phyloP scores from a whole-genome alignment of 2,113 vertebrate genomes.

The Cyrtonyx montezumae region DNA sequence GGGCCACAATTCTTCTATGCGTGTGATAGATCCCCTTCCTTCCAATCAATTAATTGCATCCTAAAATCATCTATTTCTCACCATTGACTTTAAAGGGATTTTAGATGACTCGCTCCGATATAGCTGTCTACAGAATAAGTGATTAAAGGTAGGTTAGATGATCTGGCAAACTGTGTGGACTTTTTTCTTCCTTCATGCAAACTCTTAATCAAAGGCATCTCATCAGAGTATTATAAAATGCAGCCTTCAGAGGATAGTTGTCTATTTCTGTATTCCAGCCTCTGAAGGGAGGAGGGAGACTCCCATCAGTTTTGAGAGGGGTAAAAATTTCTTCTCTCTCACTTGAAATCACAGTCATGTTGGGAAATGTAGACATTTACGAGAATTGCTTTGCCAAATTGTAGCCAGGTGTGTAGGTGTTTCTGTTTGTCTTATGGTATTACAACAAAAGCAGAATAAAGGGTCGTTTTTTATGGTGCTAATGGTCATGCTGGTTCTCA shows the following conservation, averaged over 20 bases:
- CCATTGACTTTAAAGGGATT: slow-evolving; percentile 68
- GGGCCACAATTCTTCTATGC: slow-evolving; percentile 30
- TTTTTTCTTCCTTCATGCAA: slow-evolving; percentile 38
- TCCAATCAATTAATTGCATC: slow-evolving; percentile 68
- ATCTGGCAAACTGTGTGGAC: slow-evolving; percentile 37
- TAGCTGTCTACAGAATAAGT: slow-evolving; percentile 59
- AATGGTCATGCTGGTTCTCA: background rate
- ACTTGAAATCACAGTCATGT: slow-evolving; percentile 5
- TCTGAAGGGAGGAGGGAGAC: slow-evolving; percentile 48
- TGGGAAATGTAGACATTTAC: slow-evolving; percentile 54
- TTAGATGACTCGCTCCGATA: slow-evolving; percentile 68
- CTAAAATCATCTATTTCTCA: slow-evolving; percentile 69
- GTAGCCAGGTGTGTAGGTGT: background rate
- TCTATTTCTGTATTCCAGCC: slow-evolving; percentile 44
- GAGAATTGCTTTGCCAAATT: slow-evolving; percentile 28
- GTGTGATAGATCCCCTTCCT: slow-evolving; percentile 46
- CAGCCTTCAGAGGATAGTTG: slow-evolving; percentile 26
- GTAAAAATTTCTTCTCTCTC: slow-evolving; percentile 53
- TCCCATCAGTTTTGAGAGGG: slow-evolving; percentile 58
- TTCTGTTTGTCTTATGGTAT: background rate
- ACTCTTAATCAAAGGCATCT: slow-evolving; percentile 64
- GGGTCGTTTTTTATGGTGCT: background rate
- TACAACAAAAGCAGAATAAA: background rate
- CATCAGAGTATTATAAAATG: slow-evolving; percentile 59
- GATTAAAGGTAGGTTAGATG: slow-evolving; percentile 68